These are phyloP conservation scores for Lordiphosa clarofinis DNA, from an alignment of 1,140 invertebrate species.

Conservation along the genomic window DNA sequence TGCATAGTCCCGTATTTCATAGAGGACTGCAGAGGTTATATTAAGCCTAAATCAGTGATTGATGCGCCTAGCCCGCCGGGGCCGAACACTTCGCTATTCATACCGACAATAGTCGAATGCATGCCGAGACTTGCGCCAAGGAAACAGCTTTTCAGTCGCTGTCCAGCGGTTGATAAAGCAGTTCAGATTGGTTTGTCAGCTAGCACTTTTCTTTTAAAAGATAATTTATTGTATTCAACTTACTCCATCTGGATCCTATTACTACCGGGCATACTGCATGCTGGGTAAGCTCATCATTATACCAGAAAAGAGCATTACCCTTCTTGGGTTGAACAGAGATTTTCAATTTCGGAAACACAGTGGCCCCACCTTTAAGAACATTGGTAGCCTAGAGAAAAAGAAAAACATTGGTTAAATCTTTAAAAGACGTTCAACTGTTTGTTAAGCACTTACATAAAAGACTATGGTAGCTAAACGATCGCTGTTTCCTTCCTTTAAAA, in stretches of 20 bases:
- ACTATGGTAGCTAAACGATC: constrained; percentile 29
- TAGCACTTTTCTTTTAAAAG: too few relatives aligned
- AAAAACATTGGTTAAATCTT: not conserved
- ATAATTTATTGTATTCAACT: not conserved
- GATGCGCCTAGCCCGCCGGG: too few relatives aligned
- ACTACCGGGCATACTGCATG: constrained; percentile 45
- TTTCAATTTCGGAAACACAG: constrained; percentile 39
- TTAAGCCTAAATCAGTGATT: too few relatives aligned
- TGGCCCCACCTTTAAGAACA: constrained; percentile 38
- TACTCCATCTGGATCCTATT: constrained; percentile 43
- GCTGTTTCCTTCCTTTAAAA: not conserved
- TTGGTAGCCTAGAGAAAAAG: constrained; percentile 27
- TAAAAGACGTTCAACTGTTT: not conserved
- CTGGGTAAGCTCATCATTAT: constrained; percentile 22
- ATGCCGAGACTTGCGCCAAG: too few relatives aligned
- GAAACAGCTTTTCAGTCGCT: too few relatives aligned
- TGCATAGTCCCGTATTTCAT: too few relatives aligned
- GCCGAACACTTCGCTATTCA: too few relatives aligned
- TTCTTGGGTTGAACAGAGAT: constrained; percentile 23
- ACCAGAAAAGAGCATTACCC: constrained; percentile 38
- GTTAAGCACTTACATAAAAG: constrained; percentile 29
- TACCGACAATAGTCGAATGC: too few relatives aligned
- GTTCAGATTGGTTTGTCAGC: too few relatives aligned
- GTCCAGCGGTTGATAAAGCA: too few relatives aligned
- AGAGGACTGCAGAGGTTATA: too few relatives aligned